These are phyloP conservation scores for Halictus rubicundus DNA, from an alignment of 1,140 invertebrate species.

Conservation along the genomic window DNA sequence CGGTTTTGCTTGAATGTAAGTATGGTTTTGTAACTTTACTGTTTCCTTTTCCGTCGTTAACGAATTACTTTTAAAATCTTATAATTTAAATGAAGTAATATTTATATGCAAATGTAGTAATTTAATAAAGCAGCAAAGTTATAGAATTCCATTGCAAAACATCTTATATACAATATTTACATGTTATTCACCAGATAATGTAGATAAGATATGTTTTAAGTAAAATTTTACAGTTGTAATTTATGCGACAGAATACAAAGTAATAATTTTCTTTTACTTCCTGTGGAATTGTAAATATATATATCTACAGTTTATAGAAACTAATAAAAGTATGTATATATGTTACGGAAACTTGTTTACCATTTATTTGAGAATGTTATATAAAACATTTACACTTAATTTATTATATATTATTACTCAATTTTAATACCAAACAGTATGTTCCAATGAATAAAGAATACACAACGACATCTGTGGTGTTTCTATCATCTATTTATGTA, in stretches of 20 bases:
- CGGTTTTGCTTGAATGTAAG: conserved; percentile 6
- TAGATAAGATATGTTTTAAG: conserved; percentile 56
- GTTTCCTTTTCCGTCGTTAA: neutral
- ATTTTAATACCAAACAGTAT: conserved; percentile 29
- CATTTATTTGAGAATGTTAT: conserved; percentile 32
- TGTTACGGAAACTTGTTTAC: conserved; percentile 29
- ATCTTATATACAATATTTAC: conserved; percentile 31
- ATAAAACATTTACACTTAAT: conserved; percentile 14
- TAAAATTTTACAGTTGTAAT: conserved; percentile 49
- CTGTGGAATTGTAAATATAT: conserved; percentile 52
- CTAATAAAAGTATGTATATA: conserved; percentile 51
- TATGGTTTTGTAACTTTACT: conserved; percentile 37
- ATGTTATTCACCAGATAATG: conserved; percentile 49
- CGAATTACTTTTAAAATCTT: conserved; percentile 12
- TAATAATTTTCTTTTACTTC: conserved; percentile 52
- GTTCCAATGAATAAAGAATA: conserved; percentile 46
- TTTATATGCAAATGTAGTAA: neutral
- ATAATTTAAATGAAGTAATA: conserved; percentile 8
- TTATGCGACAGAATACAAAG: conserved; percentile 42
- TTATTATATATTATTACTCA: conserved; percentile 17
- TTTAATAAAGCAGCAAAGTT: conserved; percentile 26
- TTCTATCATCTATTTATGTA: conserved; percentile 23
- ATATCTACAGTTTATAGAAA: conserved; percentile 52
- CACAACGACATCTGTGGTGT: conserved; percentile 18
- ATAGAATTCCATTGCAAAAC: conserved; percentile 31